These are phyloP conservation scores for Antrozous pallidus DNA, from an alignment of 2,797 vertebrate genomes.

Conservation along the genomic window DNA sequence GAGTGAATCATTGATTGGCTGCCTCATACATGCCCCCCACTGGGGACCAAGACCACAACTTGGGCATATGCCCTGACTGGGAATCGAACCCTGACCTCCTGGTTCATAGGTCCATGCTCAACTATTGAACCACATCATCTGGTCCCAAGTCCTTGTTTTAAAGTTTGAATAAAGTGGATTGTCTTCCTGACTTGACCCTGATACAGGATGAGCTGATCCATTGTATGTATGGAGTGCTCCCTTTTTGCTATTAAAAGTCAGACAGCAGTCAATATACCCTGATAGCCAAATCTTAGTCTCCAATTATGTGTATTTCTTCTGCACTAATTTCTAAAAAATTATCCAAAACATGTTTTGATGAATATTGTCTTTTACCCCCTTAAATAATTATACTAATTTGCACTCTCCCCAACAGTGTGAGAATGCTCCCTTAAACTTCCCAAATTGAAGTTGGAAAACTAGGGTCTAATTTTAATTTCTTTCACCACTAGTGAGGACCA, in stretches of 20 bases:
- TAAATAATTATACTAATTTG: background rate
- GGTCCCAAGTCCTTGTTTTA: background rate
- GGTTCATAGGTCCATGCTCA: too few species aligned
- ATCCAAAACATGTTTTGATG: background rate
- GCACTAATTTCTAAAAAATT: slow-evolving; percentile 2
- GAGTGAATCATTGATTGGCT: background rate
- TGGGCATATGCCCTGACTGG: too few species aligned
- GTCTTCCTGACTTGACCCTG: background rate
- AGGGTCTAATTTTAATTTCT: background rate
- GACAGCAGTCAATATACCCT: background rate
- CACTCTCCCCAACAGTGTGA: background rate
- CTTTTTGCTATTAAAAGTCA: background rate
- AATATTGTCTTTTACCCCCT: background rate
- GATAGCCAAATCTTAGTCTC: background rate
- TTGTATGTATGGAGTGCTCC: too few species aligned
- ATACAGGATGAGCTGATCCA: background rate
- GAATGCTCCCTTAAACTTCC: background rate
- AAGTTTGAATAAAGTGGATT: background rate
- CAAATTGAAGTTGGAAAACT: background rate
- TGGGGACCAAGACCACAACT: too few species aligned
- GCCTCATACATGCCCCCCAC: background rate
- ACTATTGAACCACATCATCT: too few species aligned
- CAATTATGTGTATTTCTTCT: background rate
- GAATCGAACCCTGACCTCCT: too few species aligned
- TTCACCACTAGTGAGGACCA: background rate